These are phyloP conservation scores for Ellobius talpinus DNA, from an alignment of 2,113 vertebrate genomes.

Conservation along the genomic window DNA sequence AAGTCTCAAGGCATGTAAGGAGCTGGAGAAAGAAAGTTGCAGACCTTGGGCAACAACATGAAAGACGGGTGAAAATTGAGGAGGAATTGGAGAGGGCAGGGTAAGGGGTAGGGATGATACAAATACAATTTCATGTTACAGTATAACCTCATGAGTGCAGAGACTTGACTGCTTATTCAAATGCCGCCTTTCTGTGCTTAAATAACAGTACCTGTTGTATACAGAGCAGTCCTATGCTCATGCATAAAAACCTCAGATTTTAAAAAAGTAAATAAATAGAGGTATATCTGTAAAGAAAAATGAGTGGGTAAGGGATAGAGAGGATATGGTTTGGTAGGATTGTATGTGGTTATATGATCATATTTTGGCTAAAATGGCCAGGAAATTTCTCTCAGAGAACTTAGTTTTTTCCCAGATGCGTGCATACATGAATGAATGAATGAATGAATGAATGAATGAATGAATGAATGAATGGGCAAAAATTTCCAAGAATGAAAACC, in stretches of 20 bases:
- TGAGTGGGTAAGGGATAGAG: background rate
- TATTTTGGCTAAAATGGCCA: background rate
- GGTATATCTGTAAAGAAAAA: background rate
- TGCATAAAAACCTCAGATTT: background rate
- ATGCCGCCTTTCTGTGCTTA: background rate
- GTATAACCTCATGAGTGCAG: background rate
- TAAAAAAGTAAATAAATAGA: background rate
- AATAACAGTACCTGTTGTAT: background rate
- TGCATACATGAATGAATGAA: background rate
- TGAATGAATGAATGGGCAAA: background rate
- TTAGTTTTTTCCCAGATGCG: background rate
- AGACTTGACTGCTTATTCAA: background rate
- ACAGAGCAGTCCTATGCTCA: background rate
- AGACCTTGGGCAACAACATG: background rate
- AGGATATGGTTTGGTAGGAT: background rate
- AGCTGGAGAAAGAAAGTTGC: background rate
- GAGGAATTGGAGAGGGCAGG: background rate
- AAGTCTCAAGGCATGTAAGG: too few species aligned
- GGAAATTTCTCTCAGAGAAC: background rate
- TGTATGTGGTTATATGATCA: background rate
- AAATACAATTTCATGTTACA: background rate
- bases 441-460: background rate
- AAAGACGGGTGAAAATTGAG: background rate
- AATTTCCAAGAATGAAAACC: background rate
- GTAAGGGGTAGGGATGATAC: background rate